Evolutionary conservation across 2,113 vertebrate genomes (phyloP).

Genomic region (Laticauda laticaudata): DNA sequence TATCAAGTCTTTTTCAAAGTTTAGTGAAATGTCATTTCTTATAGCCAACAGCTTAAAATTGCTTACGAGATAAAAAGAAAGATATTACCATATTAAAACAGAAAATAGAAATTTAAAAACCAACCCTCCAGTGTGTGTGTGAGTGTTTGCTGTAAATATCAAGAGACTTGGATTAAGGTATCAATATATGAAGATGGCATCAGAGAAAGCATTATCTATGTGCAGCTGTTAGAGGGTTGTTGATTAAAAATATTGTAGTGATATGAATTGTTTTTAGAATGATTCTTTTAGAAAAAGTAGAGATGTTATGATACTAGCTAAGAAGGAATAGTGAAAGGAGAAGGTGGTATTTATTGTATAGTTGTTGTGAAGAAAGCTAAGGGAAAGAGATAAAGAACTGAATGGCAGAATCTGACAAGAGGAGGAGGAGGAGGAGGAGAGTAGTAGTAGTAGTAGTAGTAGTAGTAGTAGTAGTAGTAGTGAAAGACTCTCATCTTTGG

Average conservation of each 20-base stretch:
- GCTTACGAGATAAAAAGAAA: not conserved
- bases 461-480: no score
- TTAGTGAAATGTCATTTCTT: not conserved
- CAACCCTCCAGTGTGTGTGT: not conserved
- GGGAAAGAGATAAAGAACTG: not conserved
- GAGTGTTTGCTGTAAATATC: not conserved
- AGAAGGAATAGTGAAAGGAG: not conserved
- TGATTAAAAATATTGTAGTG: not conserved
- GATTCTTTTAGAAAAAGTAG: not conserved
- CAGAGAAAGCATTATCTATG: not conserved
- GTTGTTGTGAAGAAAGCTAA: not conserved
- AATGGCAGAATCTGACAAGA: not conserved
- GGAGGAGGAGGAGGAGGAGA: not conserved
- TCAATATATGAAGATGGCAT: not conserved
- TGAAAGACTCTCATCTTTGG: not conserved
- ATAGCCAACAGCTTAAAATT: not conserved
- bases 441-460: no score
- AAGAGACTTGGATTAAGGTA: not conserved
- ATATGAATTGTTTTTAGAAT: not conserved
- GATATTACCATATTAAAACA: not conserved
- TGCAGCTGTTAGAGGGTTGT: not conserved
- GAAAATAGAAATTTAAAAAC: not conserved
- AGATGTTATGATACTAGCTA: not conserved
- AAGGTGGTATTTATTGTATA: not conserved
- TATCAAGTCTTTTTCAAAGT: not conserved